These are phyloP conservation scores for Hybos culiciformis DNA, from an alignment of 2,888 invertebrate genomes.

Conservation along the genomic window DNA sequence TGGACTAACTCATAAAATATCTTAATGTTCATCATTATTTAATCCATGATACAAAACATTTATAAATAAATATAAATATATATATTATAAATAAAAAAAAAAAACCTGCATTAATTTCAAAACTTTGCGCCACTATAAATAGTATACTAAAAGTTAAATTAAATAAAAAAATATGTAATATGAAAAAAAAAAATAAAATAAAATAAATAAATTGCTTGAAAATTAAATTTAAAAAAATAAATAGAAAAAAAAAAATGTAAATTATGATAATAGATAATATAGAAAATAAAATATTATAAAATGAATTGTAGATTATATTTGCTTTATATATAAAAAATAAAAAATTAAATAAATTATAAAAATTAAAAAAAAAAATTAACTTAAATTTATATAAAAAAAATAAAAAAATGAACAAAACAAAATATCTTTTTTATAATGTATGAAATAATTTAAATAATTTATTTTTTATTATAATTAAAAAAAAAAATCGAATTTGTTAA, in stretches of 20 bases:
- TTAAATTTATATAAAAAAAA: not conserved
- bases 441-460: not conserved
- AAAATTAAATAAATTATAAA: not conserved
- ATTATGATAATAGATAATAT: not conserved
- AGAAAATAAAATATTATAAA: not conserved
- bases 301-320: not conserved
- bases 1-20: no score
- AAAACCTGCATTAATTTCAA: not conserved
- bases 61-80: no score
- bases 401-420: not conserved
- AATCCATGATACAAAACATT: no score
- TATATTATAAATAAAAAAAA: no score
- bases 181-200: not conserved
- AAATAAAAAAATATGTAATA: not conserved
- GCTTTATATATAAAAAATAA: not conserved
- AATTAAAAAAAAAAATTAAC: not conserved
- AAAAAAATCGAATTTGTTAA: not conserved
- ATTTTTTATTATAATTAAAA: not conserved
- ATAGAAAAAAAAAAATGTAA: not conserved
- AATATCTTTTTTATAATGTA: not conserved
- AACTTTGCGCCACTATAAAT: not conserved
- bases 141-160: not conserved
- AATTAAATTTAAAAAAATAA: not conserved
- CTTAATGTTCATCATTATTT: no score
- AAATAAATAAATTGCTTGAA: not conserved